Conservation (phyloP, 1,140 invertebrate genomes). For the Parasteatoda tepidariorum region DNA sequence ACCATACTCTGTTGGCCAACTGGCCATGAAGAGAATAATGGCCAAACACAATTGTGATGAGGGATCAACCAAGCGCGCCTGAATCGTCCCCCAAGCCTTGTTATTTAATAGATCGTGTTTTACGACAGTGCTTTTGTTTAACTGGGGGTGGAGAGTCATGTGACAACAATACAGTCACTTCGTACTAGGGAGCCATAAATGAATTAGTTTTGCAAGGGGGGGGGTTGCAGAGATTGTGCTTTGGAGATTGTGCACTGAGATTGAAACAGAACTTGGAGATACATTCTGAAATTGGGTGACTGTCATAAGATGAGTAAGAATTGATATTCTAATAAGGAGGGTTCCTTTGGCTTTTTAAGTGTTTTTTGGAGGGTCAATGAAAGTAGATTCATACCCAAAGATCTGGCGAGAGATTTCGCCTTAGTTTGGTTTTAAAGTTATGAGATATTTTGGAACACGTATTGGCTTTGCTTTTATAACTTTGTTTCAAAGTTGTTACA, state of each 20-base stretch:
- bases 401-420: too few species aligned
- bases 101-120: background rate
- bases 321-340: too few species aligned
- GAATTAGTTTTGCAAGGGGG: background rate
- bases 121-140: background rate
- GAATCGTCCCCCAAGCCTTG: background rate
- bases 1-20: background rate
- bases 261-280: too few species aligned
- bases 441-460: too few species aligned
- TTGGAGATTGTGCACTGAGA: background rate
- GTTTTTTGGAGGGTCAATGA: too few species aligned
- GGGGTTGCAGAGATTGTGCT: background rate
- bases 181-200: background rate
- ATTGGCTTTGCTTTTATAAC: too few species aligned
- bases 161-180: background rate
- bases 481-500: too few species aligned
- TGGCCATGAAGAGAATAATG: background rate
- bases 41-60: background rate
- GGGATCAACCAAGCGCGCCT: background rate
- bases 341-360: too few species aligned
- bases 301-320: too few species aligned
- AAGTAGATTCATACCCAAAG: too few species aligned
- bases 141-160: background rate
- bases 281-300: too few species aligned
- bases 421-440: too few species aligned